Conservation (phyloP, 1,140 invertebrate genomes). For the Condylostylus longicornis region DNA sequence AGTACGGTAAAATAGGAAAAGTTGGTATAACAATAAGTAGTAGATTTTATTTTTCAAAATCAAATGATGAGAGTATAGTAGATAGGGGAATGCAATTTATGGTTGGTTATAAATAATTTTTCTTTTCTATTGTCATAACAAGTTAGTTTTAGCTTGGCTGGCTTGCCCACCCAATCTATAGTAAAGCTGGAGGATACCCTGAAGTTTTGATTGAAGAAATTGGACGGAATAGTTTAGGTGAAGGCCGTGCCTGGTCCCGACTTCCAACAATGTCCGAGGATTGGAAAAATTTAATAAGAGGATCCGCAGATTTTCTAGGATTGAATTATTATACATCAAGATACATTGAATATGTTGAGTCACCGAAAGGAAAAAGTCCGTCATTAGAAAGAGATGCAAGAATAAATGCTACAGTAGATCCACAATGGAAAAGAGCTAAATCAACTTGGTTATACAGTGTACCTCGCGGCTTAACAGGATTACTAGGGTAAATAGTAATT, state of each 20-base stretch:
- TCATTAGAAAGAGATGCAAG: conserved; percentile 30
- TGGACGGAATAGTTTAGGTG: conserved; percentile 35
- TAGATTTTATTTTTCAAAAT: conserved; percentile 35
- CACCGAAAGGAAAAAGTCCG: conserved; percentile 11
- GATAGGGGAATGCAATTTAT: conserved; percentile 36
- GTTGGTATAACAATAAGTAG: conserved; percentile 38
- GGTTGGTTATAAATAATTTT: conserved; percentile 14
- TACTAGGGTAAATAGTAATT: conserved; percentile 33
- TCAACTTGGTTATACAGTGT: conserved; percentile 31
- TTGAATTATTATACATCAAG: conserved; percentile 42
- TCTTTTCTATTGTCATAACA: not conserved
- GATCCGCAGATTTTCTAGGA: conserved; percentile 39
- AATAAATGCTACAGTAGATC: conserved; percentile 20
- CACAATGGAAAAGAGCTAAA: conserved; percentile 32
- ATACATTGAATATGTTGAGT: conserved; percentile 19
- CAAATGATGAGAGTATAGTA: conserved; percentile 29
- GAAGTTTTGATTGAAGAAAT: conserved; percentile 38
- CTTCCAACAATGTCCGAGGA: conserved; percentile 35
- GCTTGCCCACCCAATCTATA: conserved; percentile 46
- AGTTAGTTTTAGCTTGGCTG: conserved; percentile 46
- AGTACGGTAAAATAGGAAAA: conserved; percentile 27
- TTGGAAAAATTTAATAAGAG: conserved; percentile 34
- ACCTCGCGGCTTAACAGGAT: conserved; percentile 34
- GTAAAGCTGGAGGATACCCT: conserved; percentile 44
- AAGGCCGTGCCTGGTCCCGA: conserved; percentile 36